These are phyloP conservation scores for Liparis tanakae DNA, from an alignment of 2,797 vertebrate genomes.

Conservation along the genomic window DNA sequence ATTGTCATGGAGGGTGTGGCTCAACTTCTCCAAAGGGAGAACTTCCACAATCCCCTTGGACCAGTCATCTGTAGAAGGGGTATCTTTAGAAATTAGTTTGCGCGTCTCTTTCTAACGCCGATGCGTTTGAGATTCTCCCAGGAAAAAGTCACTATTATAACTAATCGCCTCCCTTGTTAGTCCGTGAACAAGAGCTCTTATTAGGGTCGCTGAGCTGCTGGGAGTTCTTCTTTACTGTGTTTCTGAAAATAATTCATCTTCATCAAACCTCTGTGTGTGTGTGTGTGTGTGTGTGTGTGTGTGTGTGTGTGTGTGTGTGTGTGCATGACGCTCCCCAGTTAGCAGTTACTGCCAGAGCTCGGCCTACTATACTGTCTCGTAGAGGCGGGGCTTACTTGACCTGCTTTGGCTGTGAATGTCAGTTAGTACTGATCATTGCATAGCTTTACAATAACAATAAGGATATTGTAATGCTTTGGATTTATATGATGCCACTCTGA, in stretches of 20 bases:
- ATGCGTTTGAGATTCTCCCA: not conserved
- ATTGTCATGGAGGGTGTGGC: too few relatives aligned
- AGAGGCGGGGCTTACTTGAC: not conserved
- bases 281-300: constrained; percentile 3
- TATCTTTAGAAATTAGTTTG: too few relatives aligned
- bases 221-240: not conserved
- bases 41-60: too few relatives aligned
- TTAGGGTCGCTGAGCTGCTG: constrained; percentile 5
- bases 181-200: not conserved
- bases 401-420: not conserved
- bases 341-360: not conserved
- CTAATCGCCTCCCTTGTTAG: not conserved
- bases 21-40: too few relatives aligned
- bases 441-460: not conserved
- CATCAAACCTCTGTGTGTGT: constrained; percentile 3
- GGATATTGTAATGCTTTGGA: not conserved
- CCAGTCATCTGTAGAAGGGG: too few relatives aligned
- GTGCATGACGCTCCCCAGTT: not conserved
- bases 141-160: not conserved
- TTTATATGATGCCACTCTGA: not conserved
- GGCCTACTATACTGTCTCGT: not conserved
- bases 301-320: constrained; percentile 3
- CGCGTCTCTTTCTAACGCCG: not conserved
- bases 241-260: not conserved
- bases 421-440: not conserved